A percentile compares a stretch with the other conserved stretches of the same genome.
Conservation (phyloP, 2,888 invertebrate genomes). For the Cephonodes hylas region DNA sequence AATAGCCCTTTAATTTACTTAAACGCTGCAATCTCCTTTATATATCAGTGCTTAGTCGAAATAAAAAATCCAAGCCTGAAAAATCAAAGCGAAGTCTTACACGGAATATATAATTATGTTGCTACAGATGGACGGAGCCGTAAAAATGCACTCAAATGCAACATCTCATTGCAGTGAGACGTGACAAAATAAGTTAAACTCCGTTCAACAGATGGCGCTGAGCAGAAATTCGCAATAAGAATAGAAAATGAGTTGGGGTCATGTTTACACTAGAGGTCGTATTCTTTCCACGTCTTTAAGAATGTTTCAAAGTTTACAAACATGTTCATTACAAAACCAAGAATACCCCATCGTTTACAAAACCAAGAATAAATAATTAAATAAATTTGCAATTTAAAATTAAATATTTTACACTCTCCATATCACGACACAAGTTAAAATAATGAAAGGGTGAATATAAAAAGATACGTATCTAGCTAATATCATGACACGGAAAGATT, state of each 20-base stretch:
- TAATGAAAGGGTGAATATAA: not conserved
- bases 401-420: not conserved
- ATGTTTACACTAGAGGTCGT: constrained; percentile 38
- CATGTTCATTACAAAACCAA: too few species aligned
- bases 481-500: constrained; percentile 19
- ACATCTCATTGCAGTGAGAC: constrained; percentile 38
- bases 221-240: constrained; percentile 25
- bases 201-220: constrained; percentile 56
- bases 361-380: not conserved
- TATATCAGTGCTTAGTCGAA: not conserved
- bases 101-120: not conserved
- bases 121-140: not conserved
- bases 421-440: not conserved
- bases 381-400: not conserved
- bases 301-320: too few species aligned
- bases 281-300: constrained; percentile 18
- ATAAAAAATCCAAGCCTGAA: not conserved
- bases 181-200: constrained; percentile 42
- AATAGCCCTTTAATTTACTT: too few species aligned
- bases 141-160: constrained; percentile 37
- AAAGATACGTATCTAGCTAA: not conserved
- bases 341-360: too few species aligned
- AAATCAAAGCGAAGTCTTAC: not conserved
- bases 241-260: constrained; percentile 21
- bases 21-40: too few species aligned